These are phyloP conservation scores for Leptosomus discolor DNA, from an alignment of 2,113 vertebrate species.

Conservation along the genomic window DNA sequence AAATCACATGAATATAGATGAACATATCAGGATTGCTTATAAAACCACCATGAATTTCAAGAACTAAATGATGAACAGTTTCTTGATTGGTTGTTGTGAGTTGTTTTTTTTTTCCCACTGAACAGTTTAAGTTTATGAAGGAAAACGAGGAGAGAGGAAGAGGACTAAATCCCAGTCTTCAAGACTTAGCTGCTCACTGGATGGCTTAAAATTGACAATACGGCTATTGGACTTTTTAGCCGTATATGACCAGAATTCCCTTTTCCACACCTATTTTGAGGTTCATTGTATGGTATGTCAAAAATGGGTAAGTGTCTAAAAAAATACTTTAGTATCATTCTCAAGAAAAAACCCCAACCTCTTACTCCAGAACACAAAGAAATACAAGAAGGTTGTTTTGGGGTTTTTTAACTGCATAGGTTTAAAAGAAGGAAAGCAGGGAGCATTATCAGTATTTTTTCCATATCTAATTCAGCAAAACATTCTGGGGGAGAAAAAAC, in stretches of 20 bases:
- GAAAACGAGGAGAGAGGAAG: not conserved
- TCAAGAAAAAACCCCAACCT: not conserved
- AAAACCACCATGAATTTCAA: not conserved
- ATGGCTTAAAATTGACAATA: not conserved
- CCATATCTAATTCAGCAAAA: not conserved
- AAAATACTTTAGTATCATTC: not conserved
- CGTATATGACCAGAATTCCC: not conserved
- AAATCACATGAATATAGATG: not conserved
- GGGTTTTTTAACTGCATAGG: not conserved
- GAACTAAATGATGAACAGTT: not conserved
- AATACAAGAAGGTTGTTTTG: not conserved
- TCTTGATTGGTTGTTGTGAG: not conserved
- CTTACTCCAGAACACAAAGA: not conserved
- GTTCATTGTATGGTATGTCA: not conserved
- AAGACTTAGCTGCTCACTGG: not conserved
- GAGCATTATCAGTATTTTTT: not conserved
- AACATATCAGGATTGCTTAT: not conserved
- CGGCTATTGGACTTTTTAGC: accelerated
- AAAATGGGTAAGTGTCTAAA: not conserved
- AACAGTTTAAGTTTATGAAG: not conserved
- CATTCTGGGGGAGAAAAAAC: not conserved
- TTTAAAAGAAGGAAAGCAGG: not conserved
- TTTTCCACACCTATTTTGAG: not conserved
- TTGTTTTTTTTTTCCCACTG: not conserved
- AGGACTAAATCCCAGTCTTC: not conserved